Evolutionary conservation across 2,797 vertebrate genomes (phyloP).

Genomic region (Micromesistius poutassou): DNA sequence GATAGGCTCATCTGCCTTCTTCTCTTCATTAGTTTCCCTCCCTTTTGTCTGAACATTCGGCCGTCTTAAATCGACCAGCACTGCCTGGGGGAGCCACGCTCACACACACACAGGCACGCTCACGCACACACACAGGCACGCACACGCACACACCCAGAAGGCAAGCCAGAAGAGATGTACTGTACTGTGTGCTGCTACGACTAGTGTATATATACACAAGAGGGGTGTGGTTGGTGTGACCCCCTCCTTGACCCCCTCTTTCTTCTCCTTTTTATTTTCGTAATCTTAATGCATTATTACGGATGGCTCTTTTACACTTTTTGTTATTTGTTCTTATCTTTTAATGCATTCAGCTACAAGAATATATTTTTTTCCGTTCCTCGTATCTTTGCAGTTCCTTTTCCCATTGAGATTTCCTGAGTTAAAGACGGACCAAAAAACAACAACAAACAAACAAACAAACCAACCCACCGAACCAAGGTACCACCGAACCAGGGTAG

Average conservation of each 20-base stretch:
- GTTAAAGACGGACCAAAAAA: conserved; percentile 72
- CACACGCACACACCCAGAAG: not conserved
- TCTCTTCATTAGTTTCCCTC: not conserved
- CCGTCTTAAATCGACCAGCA: too few relatives aligned
- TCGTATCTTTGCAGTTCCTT: conserved; percentile 42
- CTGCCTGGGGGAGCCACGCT: not conserved
- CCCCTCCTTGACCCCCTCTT: not conserved
- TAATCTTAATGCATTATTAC: not conserved
- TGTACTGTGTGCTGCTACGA: too few relatives aligned
- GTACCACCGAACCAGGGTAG: conserved; percentile 63
- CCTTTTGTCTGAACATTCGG: conserved; percentile 1
- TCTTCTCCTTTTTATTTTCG: too few relatives aligned
- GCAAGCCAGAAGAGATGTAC: not conserved
- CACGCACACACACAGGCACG: not conserved
- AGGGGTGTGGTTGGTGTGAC: too few relatives aligned
- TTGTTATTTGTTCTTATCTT: not conserved
- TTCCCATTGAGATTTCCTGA: conserved; percentile 45
- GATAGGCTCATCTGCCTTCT: conserved; percentile 27
- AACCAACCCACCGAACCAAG: conserved; percentile 27
- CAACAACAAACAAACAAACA: conserved; percentile 13
- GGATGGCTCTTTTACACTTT: not conserved
- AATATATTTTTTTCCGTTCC: conserved; percentile 8
- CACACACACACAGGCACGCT: not conserved
- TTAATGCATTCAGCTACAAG: not conserved
- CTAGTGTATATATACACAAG: too few relatives aligned